Percentiles rank a stretch among this genome's conserved stretches.
Conservation (phyloP, 64 coral and sea anemone genomes). For the Pachyseris speciosa region DNA sequence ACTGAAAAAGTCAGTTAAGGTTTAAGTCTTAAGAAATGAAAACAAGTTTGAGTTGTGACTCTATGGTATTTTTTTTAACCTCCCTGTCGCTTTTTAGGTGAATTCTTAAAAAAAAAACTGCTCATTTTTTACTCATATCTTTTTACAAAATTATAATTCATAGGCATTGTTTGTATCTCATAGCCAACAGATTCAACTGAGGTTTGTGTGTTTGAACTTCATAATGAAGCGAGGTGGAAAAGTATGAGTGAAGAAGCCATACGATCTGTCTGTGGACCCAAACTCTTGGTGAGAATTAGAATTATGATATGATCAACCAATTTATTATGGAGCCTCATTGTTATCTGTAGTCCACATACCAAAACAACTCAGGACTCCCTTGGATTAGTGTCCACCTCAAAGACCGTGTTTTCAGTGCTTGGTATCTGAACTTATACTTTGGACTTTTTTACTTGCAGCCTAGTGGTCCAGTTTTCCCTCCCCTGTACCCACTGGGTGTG, state of each 20-base stretch:
- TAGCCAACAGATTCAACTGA: constrained; percentile 93
- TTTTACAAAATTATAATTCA: neutral
- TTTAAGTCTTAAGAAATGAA: no score
- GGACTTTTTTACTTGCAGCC: constrained; percentile 32
- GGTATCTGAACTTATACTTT: neutral
- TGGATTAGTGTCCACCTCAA: no score
- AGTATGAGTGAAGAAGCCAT: constrained; percentile 98
- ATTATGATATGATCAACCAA: neutral
- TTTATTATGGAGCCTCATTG: neutral
- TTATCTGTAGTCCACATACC: no score
- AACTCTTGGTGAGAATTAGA: constrained; percentile 73
- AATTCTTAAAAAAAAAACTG: no score
- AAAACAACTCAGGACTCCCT: no score
- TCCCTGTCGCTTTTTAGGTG: no score
- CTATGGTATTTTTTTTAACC: no score
- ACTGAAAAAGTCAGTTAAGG: no score
- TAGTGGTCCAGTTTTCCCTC: constrained; percentile 65
- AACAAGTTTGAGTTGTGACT: no score
- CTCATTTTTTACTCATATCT: neutral
- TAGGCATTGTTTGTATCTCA: neutral
- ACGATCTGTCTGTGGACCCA: constrained; percentile 85
- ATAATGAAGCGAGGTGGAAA: constrained; percentile 96
- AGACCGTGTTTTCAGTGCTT: neutral
- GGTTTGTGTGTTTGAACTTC: constrained; percentile 93
- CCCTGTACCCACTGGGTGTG: constrained; percentile 75